phyloP scores from a whole-genome alignment of 2,797 vertebrate species.

The Anguilla pacifica region DNA sequence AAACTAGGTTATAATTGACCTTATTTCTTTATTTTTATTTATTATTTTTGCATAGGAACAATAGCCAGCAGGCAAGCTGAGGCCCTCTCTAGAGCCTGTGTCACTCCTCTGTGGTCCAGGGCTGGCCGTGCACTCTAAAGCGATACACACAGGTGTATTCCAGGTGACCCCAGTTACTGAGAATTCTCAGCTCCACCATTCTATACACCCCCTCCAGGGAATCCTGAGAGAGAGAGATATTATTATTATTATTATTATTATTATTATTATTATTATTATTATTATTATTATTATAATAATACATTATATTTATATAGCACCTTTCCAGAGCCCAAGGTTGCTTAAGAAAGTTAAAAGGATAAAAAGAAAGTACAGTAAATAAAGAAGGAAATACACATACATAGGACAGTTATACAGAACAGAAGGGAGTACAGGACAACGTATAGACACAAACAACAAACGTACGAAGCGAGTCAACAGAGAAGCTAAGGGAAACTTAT shows the following conservation, averaged over 20 bases:
- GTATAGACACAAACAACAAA: no score
- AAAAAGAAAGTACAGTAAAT: no score
- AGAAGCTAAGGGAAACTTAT: no score
- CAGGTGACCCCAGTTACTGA: slow-evolving; percentile 89
- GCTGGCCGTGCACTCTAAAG: slow-evolving; percentile 86
- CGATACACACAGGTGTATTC: slow-evolving; percentile 93
- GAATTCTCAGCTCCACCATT: slow-evolving; percentile 83
- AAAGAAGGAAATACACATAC: slow-evolving; percentile 57
- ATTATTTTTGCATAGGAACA: slow-evolving; percentile 23
- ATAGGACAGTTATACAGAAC: not conserved
- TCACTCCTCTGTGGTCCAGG: slow-evolving; percentile 29
- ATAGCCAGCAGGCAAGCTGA: not conserved
- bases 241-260: no score
- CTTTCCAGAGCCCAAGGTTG: no score
- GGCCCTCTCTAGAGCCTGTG: not conserved
- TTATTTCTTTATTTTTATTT: not conserved
- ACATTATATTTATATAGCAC: no score
- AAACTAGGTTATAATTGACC: not conserved
- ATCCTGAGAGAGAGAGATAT: slow-evolving; percentile 59
- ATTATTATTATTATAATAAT: no score
- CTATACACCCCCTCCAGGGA: slow-evolving; percentile 54
- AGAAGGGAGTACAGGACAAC: no score
- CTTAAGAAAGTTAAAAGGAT: no score
- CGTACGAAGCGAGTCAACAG: no score
- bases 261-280: no score